Conservation (phyloP, 2,888 invertebrate genomes). For the Stictocephala bisonia region DNA sequence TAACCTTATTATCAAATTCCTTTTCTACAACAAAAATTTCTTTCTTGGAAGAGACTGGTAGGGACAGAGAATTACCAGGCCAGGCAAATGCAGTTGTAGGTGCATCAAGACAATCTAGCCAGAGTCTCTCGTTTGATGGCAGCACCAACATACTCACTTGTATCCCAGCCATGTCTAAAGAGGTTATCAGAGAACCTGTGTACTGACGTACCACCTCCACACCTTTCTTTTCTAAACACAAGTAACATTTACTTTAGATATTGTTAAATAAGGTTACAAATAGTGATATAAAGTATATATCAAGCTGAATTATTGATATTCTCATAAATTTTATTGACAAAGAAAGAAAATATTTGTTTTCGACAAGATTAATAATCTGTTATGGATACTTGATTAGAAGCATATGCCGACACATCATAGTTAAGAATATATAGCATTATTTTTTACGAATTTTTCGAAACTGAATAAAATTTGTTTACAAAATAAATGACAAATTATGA, state of each 20-base stretch:
- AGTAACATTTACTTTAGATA: too few species aligned
- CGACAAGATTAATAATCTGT: neutral
- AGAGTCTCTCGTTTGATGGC: conserved; percentile 64
- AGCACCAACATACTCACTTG: conserved; percentile 77
- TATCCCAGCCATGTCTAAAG: conserved; percentile 82
- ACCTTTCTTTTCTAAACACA: conserved; percentile 65
- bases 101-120: conserved; percentile 71
- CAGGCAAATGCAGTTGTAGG: conserved; percentile 71
- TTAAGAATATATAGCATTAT: too few species aligned
- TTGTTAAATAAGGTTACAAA: too few species aligned
- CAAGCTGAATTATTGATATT: too few species aligned
- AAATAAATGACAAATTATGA: too few species aligned
- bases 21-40: neutral
- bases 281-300: too few species aligned
- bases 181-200: conserved; percentile 75
- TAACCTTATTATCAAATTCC: too few species aligned
- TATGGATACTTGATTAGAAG: neutral
- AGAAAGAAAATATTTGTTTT: too few species aligned
- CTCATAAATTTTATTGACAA: neutral
- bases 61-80: conserved; percentile 64
- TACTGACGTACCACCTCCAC: conserved; percentile 69
- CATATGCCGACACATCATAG: neutral
- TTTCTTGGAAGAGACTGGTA: conserved; percentile 49
- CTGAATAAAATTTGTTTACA: too few species aligned
- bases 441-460: too few species aligned